A percentile compares a stretch with the other conserved stretches of the same genome.
Conservation (phyloP, 2,113 vertebrate genomes). For the Vulpes vulpes region DNA sequence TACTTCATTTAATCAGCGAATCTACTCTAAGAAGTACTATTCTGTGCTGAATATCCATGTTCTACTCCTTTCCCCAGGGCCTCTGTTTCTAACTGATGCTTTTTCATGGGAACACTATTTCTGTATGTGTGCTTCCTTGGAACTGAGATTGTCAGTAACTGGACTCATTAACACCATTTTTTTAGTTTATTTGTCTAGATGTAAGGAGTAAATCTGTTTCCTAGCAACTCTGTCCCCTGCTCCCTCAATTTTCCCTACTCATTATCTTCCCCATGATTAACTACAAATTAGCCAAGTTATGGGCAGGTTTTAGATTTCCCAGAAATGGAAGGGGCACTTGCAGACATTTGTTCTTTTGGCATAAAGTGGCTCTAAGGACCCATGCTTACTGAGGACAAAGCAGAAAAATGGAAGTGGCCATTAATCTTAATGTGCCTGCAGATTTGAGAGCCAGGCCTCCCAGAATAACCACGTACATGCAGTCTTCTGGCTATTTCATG, state of each 20-base stretch:
- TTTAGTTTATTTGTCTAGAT: slow-evolving; percentile 59
- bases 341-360: slow-evolving; percentile 76
- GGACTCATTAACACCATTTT: slow-evolving; percentile 58
- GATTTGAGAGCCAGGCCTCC: not conserved
- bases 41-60: not conserved
- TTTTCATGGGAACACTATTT: not conserved
- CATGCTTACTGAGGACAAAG: not conserved
- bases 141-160: slow-evolving; percentile 2
- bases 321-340: slow-evolving; percentile 77
- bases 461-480: not conserved
- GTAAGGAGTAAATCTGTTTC: slow-evolving; percentile 69
- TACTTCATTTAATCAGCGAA: not conserved
- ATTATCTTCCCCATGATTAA: slow-evolving; percentile 80
- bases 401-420: not conserved
- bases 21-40: not conserved
- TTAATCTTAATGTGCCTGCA: not conserved
- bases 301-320: slow-evolving; percentile 81
- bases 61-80: too few relatives aligned
- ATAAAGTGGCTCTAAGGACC: not conserved
- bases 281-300: slow-evolving; percentile 84
- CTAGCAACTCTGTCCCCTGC: slow-evolving; percentile 80
- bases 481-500: slow-evolving; percentile 11
- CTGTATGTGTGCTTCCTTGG: not conserved
- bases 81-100: not conserved
- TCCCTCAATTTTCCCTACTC: slow-evolving; percentile 81